Conservation (phyloP, 2,888 invertebrate species). For the Aleiodes alternator region DNA sequence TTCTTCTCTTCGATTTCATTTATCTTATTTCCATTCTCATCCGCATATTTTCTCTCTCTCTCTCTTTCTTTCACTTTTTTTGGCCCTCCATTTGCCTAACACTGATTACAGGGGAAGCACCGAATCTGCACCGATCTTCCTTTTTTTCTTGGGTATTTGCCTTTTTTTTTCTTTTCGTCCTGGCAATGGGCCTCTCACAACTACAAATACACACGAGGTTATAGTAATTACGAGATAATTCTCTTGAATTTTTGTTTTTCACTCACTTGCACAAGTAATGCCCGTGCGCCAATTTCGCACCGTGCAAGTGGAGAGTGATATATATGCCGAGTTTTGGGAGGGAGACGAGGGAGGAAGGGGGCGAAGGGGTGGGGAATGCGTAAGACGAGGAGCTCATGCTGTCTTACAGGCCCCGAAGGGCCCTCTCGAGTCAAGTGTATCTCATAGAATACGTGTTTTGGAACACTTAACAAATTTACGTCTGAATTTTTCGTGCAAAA, state of each 20-base stretch:
- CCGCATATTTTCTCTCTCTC: conserved; percentile 10
- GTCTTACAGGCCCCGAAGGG: conserved; percentile 47
- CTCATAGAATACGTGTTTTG: conserved; percentile 37
- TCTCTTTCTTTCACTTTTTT: conserved; percentile 12
- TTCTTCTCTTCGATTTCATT: conserved; percentile 32
- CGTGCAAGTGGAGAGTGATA: conserved; percentile 24
- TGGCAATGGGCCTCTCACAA: conserved; percentile 55
- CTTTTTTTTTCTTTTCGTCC: conserved; percentile 61
- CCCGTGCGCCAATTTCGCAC: conserved; percentile 49
- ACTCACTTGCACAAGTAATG: conserved; percentile 50
- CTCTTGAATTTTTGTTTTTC: conserved; percentile 41
- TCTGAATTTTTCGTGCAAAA: too few species aligned
- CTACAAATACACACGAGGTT: conserved; percentile 52
- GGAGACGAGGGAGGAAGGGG: conserved; percentile 29
- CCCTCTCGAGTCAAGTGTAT: conserved; percentile 46
- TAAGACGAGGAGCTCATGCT: conserved; percentile 64
- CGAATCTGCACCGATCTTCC: conserved; percentile 57
- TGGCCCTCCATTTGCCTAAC: conserved; percentile 1
- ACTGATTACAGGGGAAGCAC: conserved; percentile 64
- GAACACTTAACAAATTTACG: neutral
- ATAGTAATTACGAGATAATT: conserved; percentile 64
- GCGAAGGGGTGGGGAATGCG: conserved; percentile 61
- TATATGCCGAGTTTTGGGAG: conserved; percentile 30
- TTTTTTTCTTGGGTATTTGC: conserved; percentile 48
- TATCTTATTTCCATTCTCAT: conserved; percentile 20